phyloP scores from a whole-genome alignment of 2,113 vertebrate genomes.

The Hiodon tergisus region DNA sequence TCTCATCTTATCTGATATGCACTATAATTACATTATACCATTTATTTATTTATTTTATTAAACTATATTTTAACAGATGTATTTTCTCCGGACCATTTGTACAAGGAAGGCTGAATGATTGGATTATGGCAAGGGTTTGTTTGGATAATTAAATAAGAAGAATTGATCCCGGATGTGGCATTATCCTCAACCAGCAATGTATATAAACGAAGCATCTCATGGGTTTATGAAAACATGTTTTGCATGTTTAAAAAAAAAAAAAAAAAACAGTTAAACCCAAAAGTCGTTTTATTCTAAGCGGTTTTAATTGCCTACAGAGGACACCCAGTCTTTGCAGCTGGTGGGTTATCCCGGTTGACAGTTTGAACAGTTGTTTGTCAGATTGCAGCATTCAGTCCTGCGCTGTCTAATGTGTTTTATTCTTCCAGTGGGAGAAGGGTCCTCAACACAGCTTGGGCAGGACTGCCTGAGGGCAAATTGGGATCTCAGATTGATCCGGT shows the following conservation, averaged over 20 bases:
- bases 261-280: background rate
- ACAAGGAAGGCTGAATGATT: no score
- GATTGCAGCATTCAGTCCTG: background rate
- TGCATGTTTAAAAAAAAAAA: background rate
- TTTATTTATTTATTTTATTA: background rate
- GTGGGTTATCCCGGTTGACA: background rate
- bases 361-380: background rate
- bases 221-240: background rate
- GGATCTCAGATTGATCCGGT: no score
- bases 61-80: background rate
- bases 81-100: no score
- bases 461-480: background rate
- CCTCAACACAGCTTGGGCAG: background rate
- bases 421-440: background rate
- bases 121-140: no score
- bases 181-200: background rate
- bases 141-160: background rate
- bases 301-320: conserved; percentile 6
- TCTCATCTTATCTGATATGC: background rate
- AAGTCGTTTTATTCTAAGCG: background rate
- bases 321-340: conserved; percentile 3
- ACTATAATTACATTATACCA: background rate
- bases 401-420: background rate
- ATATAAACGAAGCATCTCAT: background rate
- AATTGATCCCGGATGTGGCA: background rate